phyloP scores from a whole-genome alignment of 2,797 vertebrate genomes.

The Urocyon cinereoargenteus region DNA sequence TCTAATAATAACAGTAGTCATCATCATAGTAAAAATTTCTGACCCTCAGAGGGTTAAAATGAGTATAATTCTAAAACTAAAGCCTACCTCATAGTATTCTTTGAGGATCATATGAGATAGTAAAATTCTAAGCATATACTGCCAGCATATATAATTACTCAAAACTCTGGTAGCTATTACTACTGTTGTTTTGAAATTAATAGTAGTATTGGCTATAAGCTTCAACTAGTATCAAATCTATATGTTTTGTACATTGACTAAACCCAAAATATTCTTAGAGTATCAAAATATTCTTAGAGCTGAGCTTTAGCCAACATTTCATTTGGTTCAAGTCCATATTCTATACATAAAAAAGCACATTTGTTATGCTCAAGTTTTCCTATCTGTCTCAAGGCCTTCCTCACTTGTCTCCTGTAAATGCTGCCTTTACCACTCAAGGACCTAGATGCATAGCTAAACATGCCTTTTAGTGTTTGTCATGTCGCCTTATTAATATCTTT shows the following conservation, averaged over 20 bases:
- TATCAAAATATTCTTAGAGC: constrained; percentile 60
- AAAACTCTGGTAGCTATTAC: neutral
- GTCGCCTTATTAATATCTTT: neutral
- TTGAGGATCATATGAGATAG: neutral
- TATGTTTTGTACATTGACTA: constrained; percentile 27
- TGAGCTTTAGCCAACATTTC: constrained; percentile 68
- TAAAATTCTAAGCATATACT: neutral
- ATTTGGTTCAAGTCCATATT: constrained; percentile 47
- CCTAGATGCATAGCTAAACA: neutral
- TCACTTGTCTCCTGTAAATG: neutral
- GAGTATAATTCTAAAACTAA: constrained; percentile 6
- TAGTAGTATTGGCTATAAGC: neutral
- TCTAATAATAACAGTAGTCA: neutral
- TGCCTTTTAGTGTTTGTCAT: neutral
- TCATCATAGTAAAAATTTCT: neutral
- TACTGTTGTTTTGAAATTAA: neutral
- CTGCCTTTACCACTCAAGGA: neutral
- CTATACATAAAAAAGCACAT: constrained; percentile 49
- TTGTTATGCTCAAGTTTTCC: constrained; percentile 24
- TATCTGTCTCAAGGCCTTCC: neutral
- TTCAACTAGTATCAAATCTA: constrained; percentile 15
- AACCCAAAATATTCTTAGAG: constrained; percentile 61
- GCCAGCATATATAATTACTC: neutral
- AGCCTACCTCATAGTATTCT: neutral
- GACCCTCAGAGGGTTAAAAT: constrained; percentile 10